Conservation (phyloP, 2,113 vertebrate species). For the Mola mola region DNA sequence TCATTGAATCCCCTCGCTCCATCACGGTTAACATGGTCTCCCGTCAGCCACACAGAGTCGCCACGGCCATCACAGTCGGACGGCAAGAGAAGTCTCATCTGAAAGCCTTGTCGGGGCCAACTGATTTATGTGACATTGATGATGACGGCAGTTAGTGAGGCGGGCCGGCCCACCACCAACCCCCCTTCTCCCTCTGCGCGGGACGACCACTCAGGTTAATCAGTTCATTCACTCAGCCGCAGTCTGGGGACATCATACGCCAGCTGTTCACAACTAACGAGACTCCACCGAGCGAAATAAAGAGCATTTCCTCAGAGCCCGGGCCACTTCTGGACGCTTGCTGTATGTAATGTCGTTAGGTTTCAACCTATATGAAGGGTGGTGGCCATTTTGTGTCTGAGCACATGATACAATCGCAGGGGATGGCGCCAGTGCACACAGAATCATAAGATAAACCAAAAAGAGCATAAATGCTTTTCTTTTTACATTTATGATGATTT, state of each 20-base stretch:
- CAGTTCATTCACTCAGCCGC: slow-evolving; percentile 80
- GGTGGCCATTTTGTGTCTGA: slow-evolving; percentile 64
- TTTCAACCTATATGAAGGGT: slow-evolving; percentile 14
- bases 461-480: too few relatives aligned
- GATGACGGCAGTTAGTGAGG: slow-evolving; percentile 74
- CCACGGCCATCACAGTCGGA: slow-evolving; percentile 22
- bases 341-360: slow-evolving; percentile 33
- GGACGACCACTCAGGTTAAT: slow-evolving; percentile 81
- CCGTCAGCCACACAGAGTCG: slow-evolving; percentile 24
- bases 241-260: slow-evolving; percentile 61
- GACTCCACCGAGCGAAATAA: slow-evolving; percentile 48
- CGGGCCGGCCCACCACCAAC: slow-evolving; percentile 46
- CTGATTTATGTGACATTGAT: slow-evolving; percentile 80
- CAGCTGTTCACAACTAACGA: slow-evolving; percentile 66
- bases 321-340: slow-evolving; percentile 21
- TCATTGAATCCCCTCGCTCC: background rate
- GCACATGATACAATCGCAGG: slow-evolving; percentile 5
- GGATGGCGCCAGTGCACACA: slow-evolving; percentile 2
- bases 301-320: slow-evolving; percentile 58
- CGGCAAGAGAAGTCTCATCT: slow-evolving; percentile 29
- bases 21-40: slow-evolving; percentile 10
- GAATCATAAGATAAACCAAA: too few relatives aligned
- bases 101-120: slow-evolving; percentile 44
- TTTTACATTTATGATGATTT: too few relatives aligned
- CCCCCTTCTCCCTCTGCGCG: slow-evolving; percentile 25